Evolutionary conservation across 2,113 vertebrate species (phyloP).

Genomic region (Willisornis vidua): DNA sequence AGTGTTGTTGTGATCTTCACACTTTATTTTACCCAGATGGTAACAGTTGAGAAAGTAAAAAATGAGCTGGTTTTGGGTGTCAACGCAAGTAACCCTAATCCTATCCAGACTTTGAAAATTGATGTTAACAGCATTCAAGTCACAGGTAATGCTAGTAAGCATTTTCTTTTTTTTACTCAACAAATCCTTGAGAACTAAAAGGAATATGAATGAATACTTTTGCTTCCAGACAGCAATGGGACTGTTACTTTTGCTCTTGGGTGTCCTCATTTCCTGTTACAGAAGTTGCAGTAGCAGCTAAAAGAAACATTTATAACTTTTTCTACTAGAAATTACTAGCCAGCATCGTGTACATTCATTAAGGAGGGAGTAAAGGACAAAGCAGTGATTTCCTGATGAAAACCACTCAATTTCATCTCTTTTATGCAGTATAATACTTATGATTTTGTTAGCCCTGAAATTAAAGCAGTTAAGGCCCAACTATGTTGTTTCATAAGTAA

Average conservation of each 20-base stretch:
- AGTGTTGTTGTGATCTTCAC: constrained; percentile 69
- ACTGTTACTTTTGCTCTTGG: neutral
- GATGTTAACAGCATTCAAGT: constrained; percentile 76
- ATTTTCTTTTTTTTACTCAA: neutral
- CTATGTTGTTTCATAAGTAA: neutral
- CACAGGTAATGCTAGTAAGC: constrained; percentile 66
- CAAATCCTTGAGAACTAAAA: constrained; percentile 24
- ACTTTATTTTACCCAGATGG: constrained; percentile 65
- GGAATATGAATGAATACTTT: neutral
- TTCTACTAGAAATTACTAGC: neutral
- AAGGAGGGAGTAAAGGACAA: neutral
- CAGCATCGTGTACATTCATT: neutral
- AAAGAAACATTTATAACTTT: neutral
- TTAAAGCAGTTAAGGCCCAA: neutral
- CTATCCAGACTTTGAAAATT: constrained; percentile 63
- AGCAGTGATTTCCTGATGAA: neutral
- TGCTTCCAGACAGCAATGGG: neutral
- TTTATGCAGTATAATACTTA: neutral
- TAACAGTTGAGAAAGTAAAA: constrained; percentile 62
- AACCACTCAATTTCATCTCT: neutral
- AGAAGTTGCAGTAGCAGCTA: neutral
- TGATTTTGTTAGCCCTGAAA: neutral
- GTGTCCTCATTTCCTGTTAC: neutral
- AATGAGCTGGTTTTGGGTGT: constrained; percentile 67
- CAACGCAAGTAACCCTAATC: constrained; percentile 49